Evolutionary conservation across 2,888 invertebrate species (phyloP), one percentile per base, ranked within the genome.

Genomic region (Acrobasis consociella): DNA sequence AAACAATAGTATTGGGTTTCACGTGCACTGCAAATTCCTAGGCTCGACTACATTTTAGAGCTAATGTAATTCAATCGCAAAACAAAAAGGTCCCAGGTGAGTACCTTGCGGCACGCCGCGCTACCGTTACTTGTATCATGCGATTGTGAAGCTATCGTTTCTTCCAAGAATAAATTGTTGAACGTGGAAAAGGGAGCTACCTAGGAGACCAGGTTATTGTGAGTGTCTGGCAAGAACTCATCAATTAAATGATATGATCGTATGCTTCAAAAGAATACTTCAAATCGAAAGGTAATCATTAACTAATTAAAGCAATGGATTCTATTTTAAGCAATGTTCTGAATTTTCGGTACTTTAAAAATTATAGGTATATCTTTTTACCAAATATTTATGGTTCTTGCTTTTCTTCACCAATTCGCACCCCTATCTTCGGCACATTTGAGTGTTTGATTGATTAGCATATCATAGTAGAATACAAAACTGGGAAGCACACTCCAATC

Each of bases 61-160:
- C 51, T 77, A 73, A 49, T 64, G 70, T 77, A 65, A 70, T 72
- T 62, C 68, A 65, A 62, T 66, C 50, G 64, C 65, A 70, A 75
- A 75, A 67, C 84, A 77, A 80, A 81, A 72, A 71, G 80, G 80
- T 75, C 84, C 83, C 78, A 80, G 67, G 73, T 63, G 77, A 70
- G 77, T 82, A 69, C 83, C 85, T 85, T 85, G 85, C 77, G 80
- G 82, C 80, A 81, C 77, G 73, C 77, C 74, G 67, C 62, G 56
- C 62, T 67, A 71, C 71, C 67, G 68, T 71, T 71, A 68, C 68
- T 61, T 51, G 55, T 64, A 58, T 52, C 55, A 37, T 60, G 62
- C 58, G 60, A 67, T 64, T 63, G 64, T 63, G 42, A 63, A 62
- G 64, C 63, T 64, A 17, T 62, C 31, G 42, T 51, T 50, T 46